Evolutionary conservation across 2,113 vertebrate genomes (phyloP).

Genomic region (Sphyrna mokarran): DNA sequence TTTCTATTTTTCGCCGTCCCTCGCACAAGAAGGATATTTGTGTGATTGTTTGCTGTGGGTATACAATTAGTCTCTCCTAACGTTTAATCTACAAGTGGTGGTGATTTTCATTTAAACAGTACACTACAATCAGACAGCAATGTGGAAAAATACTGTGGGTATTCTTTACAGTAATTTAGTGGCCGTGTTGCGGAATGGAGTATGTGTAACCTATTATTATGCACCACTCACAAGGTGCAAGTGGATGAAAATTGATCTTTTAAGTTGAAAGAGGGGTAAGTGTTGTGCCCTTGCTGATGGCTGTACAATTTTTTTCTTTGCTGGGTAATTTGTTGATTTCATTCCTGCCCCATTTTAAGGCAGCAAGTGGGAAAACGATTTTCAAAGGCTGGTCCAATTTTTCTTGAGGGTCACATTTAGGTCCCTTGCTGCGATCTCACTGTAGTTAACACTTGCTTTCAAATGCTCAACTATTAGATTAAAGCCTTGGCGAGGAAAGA

Average conservation of each 20-base stretch:
- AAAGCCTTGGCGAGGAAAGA: not conserved
- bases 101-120: slow-evolving; percentile 70
- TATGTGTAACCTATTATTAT: slow-evolving; percentile 87
- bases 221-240: slow-evolving; percentile 78
- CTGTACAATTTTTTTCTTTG: slow-evolving; percentile 66
- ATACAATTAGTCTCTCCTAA: slow-evolving; percentile 72
- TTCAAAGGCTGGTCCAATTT: not conserved
- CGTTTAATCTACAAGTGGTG: slow-evolving; percentile 78
- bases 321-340: slow-evolving; percentile 74
- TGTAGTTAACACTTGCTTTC: not conserved
- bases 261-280: slow-evolving; percentile 80
- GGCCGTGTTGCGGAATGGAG: slow-evolving; percentile 88
- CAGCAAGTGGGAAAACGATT: slow-evolving; percentile 44
- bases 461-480: slow-evolving; percentile 10
- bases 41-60: slow-evolving; percentile 63
- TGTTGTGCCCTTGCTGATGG: slow-evolving; percentile 83
- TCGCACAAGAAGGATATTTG: slow-evolving; percentile 61
- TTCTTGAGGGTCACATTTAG: slow-evolving; percentile 7
- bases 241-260: slow-evolving; percentile 89
- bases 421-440: slow-evolving; percentile 1
- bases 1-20: slow-evolving; percentile 62
- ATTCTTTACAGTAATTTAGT: slow-evolving; percentile 73
- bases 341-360: slow-evolving; percentile 83
- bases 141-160: slow-evolving; percentile 60
- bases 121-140: slow-evolving; percentile 65